A percentile compares a stretch with the other conserved stretches of the same genome.
These are phyloP conservation scores for Hyposoter didymator DNA, from an alignment of 2,888 invertebrate species.

Conservation along the genomic window DNA sequence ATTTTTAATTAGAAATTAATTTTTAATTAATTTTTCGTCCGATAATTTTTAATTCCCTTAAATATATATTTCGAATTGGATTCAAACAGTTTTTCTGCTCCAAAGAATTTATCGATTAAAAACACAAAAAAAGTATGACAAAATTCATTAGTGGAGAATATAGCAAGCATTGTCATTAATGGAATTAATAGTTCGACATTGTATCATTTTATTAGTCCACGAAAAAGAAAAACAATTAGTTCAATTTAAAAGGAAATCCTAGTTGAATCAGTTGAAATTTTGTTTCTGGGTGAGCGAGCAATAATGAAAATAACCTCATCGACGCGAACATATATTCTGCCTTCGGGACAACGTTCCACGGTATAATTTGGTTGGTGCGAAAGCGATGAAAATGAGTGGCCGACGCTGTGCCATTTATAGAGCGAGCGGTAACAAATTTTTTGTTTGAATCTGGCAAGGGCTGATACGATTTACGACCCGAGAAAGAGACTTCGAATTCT, in stretches of 20 bases:
- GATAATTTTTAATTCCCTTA: no score
- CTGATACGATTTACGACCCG: conserved; percentile 21
- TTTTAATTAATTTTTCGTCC: no score
- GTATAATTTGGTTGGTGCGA: not conserved
- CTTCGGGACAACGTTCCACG: not conserved
- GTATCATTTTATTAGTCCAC: not conserved
- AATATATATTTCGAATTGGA: not conserved
- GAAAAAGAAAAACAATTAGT: not conserved
- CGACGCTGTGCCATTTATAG: conserved; percentile 49
- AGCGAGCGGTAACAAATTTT: not conserved
- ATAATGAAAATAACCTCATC: not conserved
- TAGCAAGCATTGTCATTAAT: not conserved
- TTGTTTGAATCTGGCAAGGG: not conserved
- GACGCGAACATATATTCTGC: not conserved
- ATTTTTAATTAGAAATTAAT: no score
- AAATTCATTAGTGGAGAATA: not conserved
- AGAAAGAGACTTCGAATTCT: conserved; percentile 23
- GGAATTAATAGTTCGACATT: not conserved
- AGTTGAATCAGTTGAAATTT: not conserved
- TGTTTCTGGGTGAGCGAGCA: not conserved
- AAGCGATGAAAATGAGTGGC: conserved; percentile 21
- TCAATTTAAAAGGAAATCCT: not conserved
- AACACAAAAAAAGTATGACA: not conserved
- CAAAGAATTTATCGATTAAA: not conserved
- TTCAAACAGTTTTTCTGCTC: not conserved